Conservation (phyloP, 1,140 invertebrate genomes). For the Platorchestia sp. region DNA sequence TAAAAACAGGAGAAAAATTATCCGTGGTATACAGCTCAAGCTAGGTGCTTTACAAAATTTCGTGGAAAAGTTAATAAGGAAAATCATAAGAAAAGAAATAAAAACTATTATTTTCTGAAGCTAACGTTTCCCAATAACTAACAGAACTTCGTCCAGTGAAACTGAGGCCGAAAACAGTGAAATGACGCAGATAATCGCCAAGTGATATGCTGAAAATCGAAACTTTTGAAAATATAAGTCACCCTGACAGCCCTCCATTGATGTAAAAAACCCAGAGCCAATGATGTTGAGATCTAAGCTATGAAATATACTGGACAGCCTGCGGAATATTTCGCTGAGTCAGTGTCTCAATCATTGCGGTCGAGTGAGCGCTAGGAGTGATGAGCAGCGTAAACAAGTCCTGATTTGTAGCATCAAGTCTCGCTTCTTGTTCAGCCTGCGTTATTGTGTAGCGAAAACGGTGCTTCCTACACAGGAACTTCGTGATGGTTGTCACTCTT, state of each 20-base stretch:
- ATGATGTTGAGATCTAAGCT: not conserved
- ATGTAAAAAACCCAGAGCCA: not conserved
- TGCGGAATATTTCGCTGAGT: constrained; percentile 18
- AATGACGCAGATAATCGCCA: not conserved
- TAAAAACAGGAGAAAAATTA: not conserved
- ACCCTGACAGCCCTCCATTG: not conserved
- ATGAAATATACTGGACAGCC: not conserved
- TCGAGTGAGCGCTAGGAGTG: not conserved
- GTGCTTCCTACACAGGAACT: not conserved
- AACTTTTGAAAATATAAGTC: not conserved
- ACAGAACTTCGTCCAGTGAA: too few relatives aligned
- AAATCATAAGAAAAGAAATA: too few relatives aligned
- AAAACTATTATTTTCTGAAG: too few relatives aligned
- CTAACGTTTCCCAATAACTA: too few relatives aligned
- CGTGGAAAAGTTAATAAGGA: too few relatives aligned
- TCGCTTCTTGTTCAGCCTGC: not conserved
- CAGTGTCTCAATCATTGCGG: not conserved
- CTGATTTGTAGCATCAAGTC: constrained; percentile 15
- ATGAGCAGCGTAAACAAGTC: constrained; percentile 19
- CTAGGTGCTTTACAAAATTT: too few relatives aligned
- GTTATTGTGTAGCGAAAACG: not conserved
- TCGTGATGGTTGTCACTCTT: not conserved
- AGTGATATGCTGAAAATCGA: not conserved
- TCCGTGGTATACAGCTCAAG: too few relatives aligned
- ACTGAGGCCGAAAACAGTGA: too few relatives aligned